phyloP scores from a whole-genome alignment of 1,140 invertebrate genomes.

The Caenorhabditis briggsae region DNA sequence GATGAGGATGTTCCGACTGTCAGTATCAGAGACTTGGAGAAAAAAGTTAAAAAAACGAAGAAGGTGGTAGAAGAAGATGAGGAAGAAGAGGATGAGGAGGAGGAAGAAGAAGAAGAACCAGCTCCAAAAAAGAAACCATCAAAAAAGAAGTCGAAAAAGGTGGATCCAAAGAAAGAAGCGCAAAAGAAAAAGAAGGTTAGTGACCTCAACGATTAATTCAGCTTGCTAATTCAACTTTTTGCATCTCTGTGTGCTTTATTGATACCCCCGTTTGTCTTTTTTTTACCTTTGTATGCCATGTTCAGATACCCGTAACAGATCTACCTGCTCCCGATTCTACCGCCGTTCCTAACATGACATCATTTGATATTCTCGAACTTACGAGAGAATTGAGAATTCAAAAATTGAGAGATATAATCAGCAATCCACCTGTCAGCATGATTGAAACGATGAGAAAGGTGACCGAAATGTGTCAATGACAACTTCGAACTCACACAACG shows the following conservation, averaged over 20 bases:
- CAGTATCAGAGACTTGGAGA: neutral
- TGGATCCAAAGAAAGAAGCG: neutral
- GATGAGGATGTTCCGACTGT: neutral
- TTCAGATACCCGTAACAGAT: neutral
- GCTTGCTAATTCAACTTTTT: neutral
- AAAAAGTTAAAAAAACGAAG: neutral
- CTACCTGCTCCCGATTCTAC: too few relatives aligned
- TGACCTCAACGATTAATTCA: neutral
- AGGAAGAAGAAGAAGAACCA: neutral
- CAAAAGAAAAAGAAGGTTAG: neutral
- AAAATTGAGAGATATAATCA: conserved; percentile 18
- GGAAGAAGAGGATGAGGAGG: neutral
- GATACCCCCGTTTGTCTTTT: neutral
- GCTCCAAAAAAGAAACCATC: conserved; percentile 6
- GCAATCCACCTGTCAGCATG: neutral
- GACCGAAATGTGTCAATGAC: neutral
- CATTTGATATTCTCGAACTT: conserved; percentile 7
- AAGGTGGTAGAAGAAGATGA: neutral
- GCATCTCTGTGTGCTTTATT: neutral
- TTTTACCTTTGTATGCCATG: conserved; percentile 14
- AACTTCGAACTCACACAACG: neutral
- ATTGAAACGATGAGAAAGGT: conserved; percentile 34
- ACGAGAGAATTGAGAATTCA: neutral
- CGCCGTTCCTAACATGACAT: conserved; percentile 16
- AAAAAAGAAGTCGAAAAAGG: neutral